Evolutionary conservation across 2,797 vertebrate species (phyloP), one percentile per base, ranked within the genome.

Genomic region (Gallirallus australis): DNA sequence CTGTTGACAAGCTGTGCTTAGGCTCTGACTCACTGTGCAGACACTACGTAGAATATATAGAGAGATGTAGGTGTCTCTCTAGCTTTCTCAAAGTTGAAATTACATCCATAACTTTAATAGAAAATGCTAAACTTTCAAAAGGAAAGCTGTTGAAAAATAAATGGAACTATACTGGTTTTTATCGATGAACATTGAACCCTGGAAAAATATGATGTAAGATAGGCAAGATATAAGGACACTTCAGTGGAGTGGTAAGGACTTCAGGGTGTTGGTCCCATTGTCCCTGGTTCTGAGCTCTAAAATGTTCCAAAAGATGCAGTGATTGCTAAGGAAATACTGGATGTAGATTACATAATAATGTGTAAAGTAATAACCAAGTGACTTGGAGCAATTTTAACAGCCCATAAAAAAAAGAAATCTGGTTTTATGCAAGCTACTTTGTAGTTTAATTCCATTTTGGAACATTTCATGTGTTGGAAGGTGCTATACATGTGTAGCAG

Each of bases 1-100:
- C 48, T n/a, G 56, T 91, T 92, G 93, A 94, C 71, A 93, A 82
- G 80, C 39, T 82, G 47, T 89, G 89, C 81, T 90, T 60, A 33
- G 48, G 31, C 66, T 84, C 75, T 86, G 76, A 70, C 63, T 89
- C 18, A 42, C 45, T 65, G 42, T 59, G 42, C 45, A 78, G 64
- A 52, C 35, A 53, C 12, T 35, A 21, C 37, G 11, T 57, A 3
- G 47, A 54, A 69, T 37, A 48, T 4, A 76, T 0, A 35, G 1
- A 82, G 77, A 63, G 28, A 53, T 37, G 28, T 6, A 68, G 18
- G 25, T 48, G 90, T 79, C 23, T 72, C 53, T 83, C 37, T 39
- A 16, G 33, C 77, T 72, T 85, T 71, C 61, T 89, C 33, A 21
- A 73, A 79, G 70, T 11, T 86, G 59, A 79, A 95, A 54, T 69